Base-by-base conservation (phyloP, 2,888 invertebrate genomes). In the Linyphia triangularis region DNA sequence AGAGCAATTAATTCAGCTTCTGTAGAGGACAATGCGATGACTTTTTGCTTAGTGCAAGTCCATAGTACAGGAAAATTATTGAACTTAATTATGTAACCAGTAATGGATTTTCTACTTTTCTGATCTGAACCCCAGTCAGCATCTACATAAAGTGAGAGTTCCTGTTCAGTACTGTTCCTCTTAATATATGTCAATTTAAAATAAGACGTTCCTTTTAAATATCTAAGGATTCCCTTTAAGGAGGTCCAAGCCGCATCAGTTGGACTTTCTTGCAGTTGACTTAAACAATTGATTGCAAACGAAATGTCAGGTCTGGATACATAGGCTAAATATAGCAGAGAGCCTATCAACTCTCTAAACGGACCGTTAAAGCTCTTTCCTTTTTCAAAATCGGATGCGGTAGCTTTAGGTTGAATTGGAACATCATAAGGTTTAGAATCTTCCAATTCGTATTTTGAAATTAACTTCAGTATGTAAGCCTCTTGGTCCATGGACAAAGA, bases 221-320 rank as follows among this genome's bases (percentile, higher is more conserved):
- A 65, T 65, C 13, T 28, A 16, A 65, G 7, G 28, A 28, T 28
- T 10, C n/a, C 30, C 28, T 28, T 28, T 10, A 30, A 65, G 28
- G 28, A 2, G 10, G 28, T 16, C 43, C 43, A 65, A 65, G 65
- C 28, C 26, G 28, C 7, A 1, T 65, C 28, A 3, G 43, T 7
- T 4, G 43, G 43, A 9, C 28, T 65, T 30, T 65, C 28, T 24
- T 65, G 28, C 4, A 65, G 16, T 43, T 43, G 43, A 13, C 43
- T 26, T 2, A 72, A 3, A 43, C 43, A 40, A 9, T 43, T 72
- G 1, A 72, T 51, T 1, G 43, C 22, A 43, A 43, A 72, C 16
- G 24, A 43, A 24, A 72, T 72, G 13, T 72, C 72, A 13, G 72
- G 72, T 24, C 72, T 19, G 7, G 72, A 16, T 26, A 9, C 24